Evolutionary conservation across 2,797 vertebrate genomes (phyloP), one percentile per base, ranked within the genome.

Genomic region (Esox lucius): DNA sequence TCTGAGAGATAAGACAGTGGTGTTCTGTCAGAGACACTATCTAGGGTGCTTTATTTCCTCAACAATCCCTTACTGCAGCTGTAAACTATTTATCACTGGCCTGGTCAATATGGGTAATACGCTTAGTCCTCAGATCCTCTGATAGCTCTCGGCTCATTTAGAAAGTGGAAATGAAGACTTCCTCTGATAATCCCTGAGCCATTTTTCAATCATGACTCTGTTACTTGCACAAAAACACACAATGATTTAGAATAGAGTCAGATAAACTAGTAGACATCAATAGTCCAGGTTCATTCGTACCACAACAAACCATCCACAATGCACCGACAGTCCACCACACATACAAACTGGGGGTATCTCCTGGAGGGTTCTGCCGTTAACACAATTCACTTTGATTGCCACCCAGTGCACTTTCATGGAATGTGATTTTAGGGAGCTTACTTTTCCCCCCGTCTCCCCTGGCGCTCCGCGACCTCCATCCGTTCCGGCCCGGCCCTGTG

Each of bases 401-500:
- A 72, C 46, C 46, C 65, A 33, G 72, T 84, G 61, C 78, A 84
- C 61, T 80, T 72, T 68, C 66, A 68, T 74, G 35, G 65, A 64
- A 31, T 56, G 39, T 67, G 48, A 33, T 64, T 33, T 71, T 17
- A 66, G 66, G 56, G 46, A 22, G 3, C 51, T 73, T 73, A 97
- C 97, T 94, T 98, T 98, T 11, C 91, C 62, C 69, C 96, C 96
- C 0, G 96, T 94, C 84, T 97, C 95, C 65, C 97, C 97, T 0
- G 96, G 96, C 68, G 94, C 87, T 24, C 96, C 96, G 51, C 97
- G 94, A 74, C 91, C 94, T 17, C 97, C 96, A 0, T 97, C 96
- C 0, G 89, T 81, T 87, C 97, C 97, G 0, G 92, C 68, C 6
- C 90, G 95, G 2, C 97, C 97, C 96, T 97, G 69, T 5, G 6